A percentile compares a stretch with the other conserved stretches of the same genome.
These are phyloP conservation scores for Hymenochirus boettgeri DNA, from an alignment of 2,113 vertebrate genomes.

Conservation along the genomic window DNA sequence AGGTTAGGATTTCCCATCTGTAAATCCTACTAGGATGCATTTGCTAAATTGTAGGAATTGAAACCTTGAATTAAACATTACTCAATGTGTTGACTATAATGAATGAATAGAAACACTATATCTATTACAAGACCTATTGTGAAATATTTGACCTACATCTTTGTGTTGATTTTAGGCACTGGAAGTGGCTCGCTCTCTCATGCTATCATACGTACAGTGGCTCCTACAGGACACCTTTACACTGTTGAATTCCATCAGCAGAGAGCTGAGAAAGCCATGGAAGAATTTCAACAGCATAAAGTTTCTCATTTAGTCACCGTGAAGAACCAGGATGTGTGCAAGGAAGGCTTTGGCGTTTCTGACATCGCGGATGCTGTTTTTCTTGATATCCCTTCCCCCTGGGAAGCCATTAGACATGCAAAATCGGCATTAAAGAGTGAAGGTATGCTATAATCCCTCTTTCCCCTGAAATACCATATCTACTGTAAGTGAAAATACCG, in stretches of 20 bases:
- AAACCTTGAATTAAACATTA: not conserved
- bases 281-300: constrained; percentile 86
- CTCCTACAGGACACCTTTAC: constrained; percentile 89
- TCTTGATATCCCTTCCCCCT: constrained; percentile 91
- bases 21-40: no score
- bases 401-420: constrained; percentile 89
- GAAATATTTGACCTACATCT: not conserved
- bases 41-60: no score
- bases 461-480: no score
- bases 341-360: constrained; percentile 82
- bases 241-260: constrained; percentile 95
- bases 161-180: constrained; percentile 68
- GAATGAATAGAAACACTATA: no score
- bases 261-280: constrained; percentile 76
- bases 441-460: no score
- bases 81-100: no score
- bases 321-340: constrained; percentile 90
- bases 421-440: constrained; percentile 80
- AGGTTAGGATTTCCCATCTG: no score
- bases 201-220: constrained; percentile 85
- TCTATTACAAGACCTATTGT: not conserved
- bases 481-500: no score
- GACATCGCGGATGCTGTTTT: constrained; percentile 85
- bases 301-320: constrained; percentile 88
- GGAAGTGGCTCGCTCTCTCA: constrained; percentile 96